Base-by-base conservation (phyloP, 2,113 vertebrate species). In the Arothron firmamentum region DNA sequence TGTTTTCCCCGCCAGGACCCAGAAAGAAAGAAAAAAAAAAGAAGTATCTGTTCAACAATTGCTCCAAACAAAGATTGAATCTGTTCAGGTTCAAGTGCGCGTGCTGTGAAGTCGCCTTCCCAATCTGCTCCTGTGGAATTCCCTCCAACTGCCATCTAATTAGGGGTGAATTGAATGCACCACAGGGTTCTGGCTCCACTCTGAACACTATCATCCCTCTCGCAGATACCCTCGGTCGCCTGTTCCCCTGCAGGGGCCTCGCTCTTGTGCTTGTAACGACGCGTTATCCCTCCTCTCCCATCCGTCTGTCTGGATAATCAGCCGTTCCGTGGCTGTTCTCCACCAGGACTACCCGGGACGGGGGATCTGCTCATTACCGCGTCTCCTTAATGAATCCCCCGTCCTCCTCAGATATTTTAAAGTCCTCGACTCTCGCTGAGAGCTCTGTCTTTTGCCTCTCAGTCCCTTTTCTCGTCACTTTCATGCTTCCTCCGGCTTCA, bases 241-340 rank as follows among this genome's bases (percentile, higher is more conserved):
- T 49, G 42, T 45, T 64, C 56, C 71, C 61, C 60, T 70, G 42
- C 5, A 47, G 59, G 62, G 71, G 65, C 25, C 31, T 52, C 18
- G n/a, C 34, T 61, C 59, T 79, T 60, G 50, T 38, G 65, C 66
- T 38, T 62, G 52, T 50, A 61, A 63, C 49, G 34, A 71, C 49
- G 49, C 64, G 59, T 53, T 51, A 67, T 50, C 51, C 15, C 52
- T 48, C 60, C 34, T 38, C 34, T 38, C 46, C 52, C 48, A 81
- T 84, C 75, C 81, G 77, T 85, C 81, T 70, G 77, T 74, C 74
- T 65, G 67, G 65, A 54, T 86, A 82, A 85, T 83, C 81, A 84
- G 67, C 70, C 67, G 47, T 85, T 73, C 75, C 67, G 71, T 79
- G 70, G 79, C 81, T 74, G 67, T 72, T 20, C 50, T 79, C 65